Conservation (phyloP, 2,113 vertebrate species). For the Oenanthe melanoleuca region DNA sequence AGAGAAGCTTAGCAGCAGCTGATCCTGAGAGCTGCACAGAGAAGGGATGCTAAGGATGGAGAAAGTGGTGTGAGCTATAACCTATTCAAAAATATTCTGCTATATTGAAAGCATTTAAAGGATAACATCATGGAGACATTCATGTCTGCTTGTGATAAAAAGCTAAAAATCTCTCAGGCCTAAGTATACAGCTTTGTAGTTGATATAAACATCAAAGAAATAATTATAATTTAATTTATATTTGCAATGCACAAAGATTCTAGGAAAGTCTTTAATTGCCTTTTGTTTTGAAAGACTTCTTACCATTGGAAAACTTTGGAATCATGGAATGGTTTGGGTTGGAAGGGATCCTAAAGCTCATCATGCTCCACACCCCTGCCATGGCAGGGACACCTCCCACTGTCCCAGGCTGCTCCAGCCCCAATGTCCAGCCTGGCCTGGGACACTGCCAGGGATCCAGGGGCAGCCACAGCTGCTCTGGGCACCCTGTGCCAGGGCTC, state of each 20-base stretch:
- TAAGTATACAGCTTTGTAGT: not conserved
- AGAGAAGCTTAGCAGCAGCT: not conserved
- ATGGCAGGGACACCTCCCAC: not conserved
- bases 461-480: no score
- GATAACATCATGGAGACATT: not conserved
- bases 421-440: accelerated
- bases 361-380: not conserved
- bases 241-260: not conserved
- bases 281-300: not conserved
- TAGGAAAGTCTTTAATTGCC: not conserved
- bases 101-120: not conserved
- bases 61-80: not conserved
- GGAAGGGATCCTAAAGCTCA: not conserved
- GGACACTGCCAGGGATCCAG: not conserved
- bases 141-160: not conserved
- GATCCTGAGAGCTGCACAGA: not conserved
- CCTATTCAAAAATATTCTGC: not conserved
- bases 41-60: not conserved
- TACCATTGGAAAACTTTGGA: not conserved
- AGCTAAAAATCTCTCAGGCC: not conserved
- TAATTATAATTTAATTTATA: not conserved
- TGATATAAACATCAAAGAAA: not conserved
- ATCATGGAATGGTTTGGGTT: not conserved
- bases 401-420: accelerated
- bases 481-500: no score